Conservation (phyloP, 1,140 invertebrate genomes). For the Meteorus sp. region DNA sequence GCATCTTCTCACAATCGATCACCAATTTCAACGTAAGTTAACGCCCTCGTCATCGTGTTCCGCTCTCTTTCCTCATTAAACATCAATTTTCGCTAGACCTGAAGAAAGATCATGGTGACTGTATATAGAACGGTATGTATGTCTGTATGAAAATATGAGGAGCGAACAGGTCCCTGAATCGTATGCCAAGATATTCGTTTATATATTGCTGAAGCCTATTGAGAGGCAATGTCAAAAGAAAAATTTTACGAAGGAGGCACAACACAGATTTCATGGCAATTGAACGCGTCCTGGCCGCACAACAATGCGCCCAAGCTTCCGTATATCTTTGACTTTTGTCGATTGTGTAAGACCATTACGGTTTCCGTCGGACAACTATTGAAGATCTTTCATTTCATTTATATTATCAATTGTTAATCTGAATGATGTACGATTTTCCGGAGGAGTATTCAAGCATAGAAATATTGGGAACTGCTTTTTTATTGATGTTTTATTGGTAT, state of each 20-base stretch:
- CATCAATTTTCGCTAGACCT: slow-evolving; percentile 34
- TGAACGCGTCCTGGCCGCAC: slow-evolving; percentile 36
- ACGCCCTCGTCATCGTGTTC: slow-evolving; percentile 20
- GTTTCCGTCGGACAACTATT: slow-evolving; percentile 42
- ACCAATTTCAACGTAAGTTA: slow-evolving; percentile 32
- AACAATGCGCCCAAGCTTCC: slow-evolving; percentile 41
- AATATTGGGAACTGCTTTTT: too few species aligned
- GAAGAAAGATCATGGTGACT: neutral
- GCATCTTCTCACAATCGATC: slow-evolving; percentile 50
- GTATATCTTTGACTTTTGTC: slow-evolving; percentile 55
- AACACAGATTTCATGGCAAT: slow-evolving; percentile 57
- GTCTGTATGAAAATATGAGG: neutral
- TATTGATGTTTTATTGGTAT: too few species aligned
- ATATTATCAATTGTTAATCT: too few species aligned
- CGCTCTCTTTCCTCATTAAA: slow-evolving; percentile 30
- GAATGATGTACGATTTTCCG: too few species aligned
- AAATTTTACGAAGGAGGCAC: slow-evolving; percentile 51
- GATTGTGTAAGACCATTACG: slow-evolving; percentile 40
- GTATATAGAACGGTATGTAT: neutral
- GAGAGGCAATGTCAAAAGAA: slow-evolving; percentile 42
- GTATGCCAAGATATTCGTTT: too few species aligned
- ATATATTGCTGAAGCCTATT: slow-evolving; percentile 26
- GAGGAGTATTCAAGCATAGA: too few species aligned
- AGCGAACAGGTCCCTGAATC: slow-evolving; percentile 10
- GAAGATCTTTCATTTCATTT: too few species aligned